These are phyloP conservation scores for Drosophila serrata DNA, from an alignment of 1,140 invertebrate species.

Conservation along the genomic window DNA sequence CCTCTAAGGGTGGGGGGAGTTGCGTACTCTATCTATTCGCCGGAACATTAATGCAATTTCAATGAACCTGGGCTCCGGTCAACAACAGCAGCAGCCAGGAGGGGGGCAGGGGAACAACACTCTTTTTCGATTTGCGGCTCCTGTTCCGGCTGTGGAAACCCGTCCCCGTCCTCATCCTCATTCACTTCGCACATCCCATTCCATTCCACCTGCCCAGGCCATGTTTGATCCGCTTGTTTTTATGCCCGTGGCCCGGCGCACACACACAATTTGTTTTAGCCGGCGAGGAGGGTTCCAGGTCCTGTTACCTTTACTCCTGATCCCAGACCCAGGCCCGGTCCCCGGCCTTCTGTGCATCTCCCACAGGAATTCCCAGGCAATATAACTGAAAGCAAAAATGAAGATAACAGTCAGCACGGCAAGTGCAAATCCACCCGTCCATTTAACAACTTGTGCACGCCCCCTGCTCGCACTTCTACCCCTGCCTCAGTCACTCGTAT, in stretches of 20 bases:
- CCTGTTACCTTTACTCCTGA: constrained; percentile 3
- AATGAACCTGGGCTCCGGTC: constrained; percentile 61
- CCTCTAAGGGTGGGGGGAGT: not conserved
- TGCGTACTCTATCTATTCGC: constrained; percentile 16
- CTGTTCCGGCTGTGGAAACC: not conserved
- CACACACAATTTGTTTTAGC: constrained; percentile 74
- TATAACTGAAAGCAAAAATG: constrained; percentile 85
- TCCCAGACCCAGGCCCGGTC: not conserved
- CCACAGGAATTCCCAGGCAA: constrained; percentile 84
- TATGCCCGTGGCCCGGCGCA: constrained; percentile 54
- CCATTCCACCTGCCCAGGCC: constrained; percentile 33
- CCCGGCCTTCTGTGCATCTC: constrained; percentile 40
- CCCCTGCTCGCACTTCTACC: not conserved
- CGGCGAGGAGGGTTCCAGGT: constrained; percentile 15
- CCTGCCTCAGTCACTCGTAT: constrained; percentile 1
- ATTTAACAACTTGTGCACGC: constrained; percentile 80
- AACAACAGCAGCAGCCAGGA: too few species aligned
- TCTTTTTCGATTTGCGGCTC: constrained; percentile 76
- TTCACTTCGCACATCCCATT: not conserved
- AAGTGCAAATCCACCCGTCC: constrained; percentile 85
- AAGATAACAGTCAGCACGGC: constrained; percentile 83
- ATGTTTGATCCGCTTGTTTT: constrained; percentile 80
- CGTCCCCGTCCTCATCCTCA: not conserved
- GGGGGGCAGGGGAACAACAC: constrained; percentile 42
- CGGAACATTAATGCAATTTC: constrained; percentile 78